Base-by-base conservation (phyloP, 2,113 vertebrate genomes). In the Hypomesus transpacificus region DNA sequence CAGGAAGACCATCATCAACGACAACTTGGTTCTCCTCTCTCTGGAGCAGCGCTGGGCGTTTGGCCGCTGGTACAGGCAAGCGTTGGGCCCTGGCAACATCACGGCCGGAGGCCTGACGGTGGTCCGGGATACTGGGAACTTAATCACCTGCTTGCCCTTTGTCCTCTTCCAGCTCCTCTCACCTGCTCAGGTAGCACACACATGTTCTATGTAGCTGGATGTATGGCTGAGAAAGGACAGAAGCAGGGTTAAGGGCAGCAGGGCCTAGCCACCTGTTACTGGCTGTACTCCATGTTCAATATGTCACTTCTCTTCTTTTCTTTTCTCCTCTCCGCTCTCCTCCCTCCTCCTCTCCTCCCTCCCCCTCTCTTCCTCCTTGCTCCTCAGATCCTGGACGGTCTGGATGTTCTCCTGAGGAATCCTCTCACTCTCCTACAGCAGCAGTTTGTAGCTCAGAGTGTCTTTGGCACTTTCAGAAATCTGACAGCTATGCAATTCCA, bases 91-190 rank as follows among this genome's bases (percentile, higher is more conserved):
- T 26, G 67, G 66, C 22, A 80, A 84, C 77, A 76, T 93, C 56
- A 87, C 73, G 34, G 53, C 53, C 20, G 81, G 79, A 70, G 73
- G 81, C 31, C 69, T 79, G 26, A 89, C 86, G 8, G 81, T 93
- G 75, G 87, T 94, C 81, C 82, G 77, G 65, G 87, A 90, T 85
- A 83, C 76, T 3, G 90, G 92, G 66, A 90, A 91, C 82, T 80
- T 94, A 85, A 93, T 93, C 77, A 70, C 78, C 28, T 91, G 92
- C 82, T 86, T 94, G 76, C 92, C 93, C 31, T 92, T 93, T 86
- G 74, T 84, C 68, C 86, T 78, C 82, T 94, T 94, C 90, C 91
- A 92, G 82, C 81, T 87, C 83, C 86, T 94, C 81, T 91, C 90
- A 66, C 70, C 91, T 88, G 85, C 90, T 90, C 93, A 94, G 92